Evolutionary conservation across 2,888 invertebrate species (phyloP).

Genomic region (Prosapia bicincta): DNA sequence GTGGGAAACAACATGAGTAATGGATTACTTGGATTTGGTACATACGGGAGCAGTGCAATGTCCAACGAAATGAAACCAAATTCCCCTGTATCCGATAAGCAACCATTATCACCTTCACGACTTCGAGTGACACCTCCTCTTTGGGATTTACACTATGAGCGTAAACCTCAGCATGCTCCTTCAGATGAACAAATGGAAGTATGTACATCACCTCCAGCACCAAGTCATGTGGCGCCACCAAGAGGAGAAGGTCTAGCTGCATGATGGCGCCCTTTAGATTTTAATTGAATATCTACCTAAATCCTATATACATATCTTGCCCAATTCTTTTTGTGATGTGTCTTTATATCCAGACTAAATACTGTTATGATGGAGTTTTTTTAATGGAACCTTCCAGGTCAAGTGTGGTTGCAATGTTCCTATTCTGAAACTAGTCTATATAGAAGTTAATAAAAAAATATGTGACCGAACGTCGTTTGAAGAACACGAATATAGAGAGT

Average conservation of each 20-base stretch:
- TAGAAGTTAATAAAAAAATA: constrained; percentile 28
- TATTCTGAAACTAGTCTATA: constrained; percentile 50
- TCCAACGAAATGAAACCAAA: constrained; percentile 48
- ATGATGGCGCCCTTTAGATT: constrained; percentile 46
- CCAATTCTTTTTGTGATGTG: constrained; percentile 12
- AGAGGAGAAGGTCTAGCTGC: constrained; percentile 71
- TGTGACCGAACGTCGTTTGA: not conserved
- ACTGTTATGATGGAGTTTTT: constrained; percentile 6
- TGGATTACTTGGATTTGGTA: constrained; percentile 59
- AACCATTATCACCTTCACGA: constrained; percentile 47
- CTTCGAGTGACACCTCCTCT: constrained; percentile 41
- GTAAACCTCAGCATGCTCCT: constrained; percentile 50
- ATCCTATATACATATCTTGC: constrained; percentile 34
- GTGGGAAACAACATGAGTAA: constrained; percentile 58
- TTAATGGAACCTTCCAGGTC: constrained; percentile 14
- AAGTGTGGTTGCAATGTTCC: constrained; percentile 48
- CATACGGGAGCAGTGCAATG: constrained; percentile 58
- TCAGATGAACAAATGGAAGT: constrained; percentile 39
- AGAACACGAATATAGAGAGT: not conserved
- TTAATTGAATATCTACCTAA: not conserved
- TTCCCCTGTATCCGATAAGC: constrained; percentile 53
- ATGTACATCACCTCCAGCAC: constrained; percentile 48
- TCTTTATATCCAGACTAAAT: not conserved
- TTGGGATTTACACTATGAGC: constrained; percentile 57
- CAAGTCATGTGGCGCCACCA: constrained; percentile 52